Conservation (phyloP, 2,797 vertebrate genomes). For the Falco berigora region DNA sequence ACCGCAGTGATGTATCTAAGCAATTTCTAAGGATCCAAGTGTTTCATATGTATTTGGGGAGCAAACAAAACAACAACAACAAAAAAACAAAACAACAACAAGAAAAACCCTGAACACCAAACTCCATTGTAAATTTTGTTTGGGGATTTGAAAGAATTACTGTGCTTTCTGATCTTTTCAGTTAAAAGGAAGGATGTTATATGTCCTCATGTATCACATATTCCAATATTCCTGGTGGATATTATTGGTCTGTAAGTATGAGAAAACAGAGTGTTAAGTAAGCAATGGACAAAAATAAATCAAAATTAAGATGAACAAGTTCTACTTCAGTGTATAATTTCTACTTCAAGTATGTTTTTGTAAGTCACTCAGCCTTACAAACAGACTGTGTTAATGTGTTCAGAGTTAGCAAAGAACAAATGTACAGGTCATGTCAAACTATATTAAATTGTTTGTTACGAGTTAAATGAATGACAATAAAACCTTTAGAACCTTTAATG, state of each 20-base stretch:
- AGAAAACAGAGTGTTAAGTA: not conserved
- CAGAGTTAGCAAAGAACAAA: not conserved
- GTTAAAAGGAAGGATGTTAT: not conserved
- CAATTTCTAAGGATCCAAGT: not conserved
- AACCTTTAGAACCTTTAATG: slow-evolving; percentile 29
- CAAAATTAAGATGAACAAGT: not conserved
- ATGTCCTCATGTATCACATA: not conserved
- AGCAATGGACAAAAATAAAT: not conserved
- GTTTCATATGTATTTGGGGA: not conserved
- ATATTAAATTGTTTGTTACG: slow-evolving; percentile 56
- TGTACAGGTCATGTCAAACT: slow-evolving; percentile 31
- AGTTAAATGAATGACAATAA: slow-evolving; percentile 59
- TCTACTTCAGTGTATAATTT: not conserved
- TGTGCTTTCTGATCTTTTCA: not conserved
- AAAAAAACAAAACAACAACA: not conserved
- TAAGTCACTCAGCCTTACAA: slow-evolving; percentile 4
- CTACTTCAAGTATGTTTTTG: not conserved
- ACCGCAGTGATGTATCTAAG: not conserved
- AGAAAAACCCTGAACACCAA: not conserved
- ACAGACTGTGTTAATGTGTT: slow-evolving; percentile 30
- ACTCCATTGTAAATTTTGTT: not conserved
- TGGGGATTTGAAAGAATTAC: not conserved
- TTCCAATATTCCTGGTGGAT: not conserved
- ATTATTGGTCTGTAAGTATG: not conserved
- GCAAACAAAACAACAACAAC: not conserved